phyloP scores from a whole-genome alignment of 2,113 vertebrate genomes.

The Gobiocypris rarus region DNA sequence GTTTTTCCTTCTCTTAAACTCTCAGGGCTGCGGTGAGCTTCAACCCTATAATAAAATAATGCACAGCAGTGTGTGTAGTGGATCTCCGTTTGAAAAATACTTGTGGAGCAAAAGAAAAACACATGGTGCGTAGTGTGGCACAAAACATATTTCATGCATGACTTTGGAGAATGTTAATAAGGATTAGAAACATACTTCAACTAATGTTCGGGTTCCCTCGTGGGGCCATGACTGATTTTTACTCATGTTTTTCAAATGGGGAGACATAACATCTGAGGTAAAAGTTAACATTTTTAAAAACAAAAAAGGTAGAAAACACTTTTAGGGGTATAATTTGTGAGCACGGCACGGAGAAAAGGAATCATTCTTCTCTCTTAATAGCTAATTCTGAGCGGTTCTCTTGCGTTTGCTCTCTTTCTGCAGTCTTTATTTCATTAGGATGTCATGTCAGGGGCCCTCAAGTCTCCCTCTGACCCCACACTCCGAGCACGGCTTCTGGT shows the following conservation, averaged over 20 bases:
- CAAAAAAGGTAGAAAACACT: constrained; percentile 56
- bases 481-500: constrained; percentile 72
- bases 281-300: constrained; percentile 60
- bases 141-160: constrained; percentile 89
- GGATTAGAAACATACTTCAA: constrained; percentile 88
- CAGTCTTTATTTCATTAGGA: constrained; percentile 65
- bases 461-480: constrained; percentile 61
- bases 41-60: constrained; percentile 85
- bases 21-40: constrained; percentile 71
- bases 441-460: constrained; percentile 58
- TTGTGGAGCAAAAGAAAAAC: constrained; percentile 86
- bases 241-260: constrained; percentile 64
- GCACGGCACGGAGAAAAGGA: constrained; percentile 49
- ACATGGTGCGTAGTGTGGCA: constrained; percentile 81
- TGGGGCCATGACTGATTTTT: constrained; percentile 61
- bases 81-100: constrained; percentile 84
- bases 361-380: constrained; percentile 63
- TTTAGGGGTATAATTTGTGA: constrained; percentile 58
- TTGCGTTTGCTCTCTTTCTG: constrained; percentile 46
- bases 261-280: constrained; percentile 63
- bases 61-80: constrained; percentile 81
- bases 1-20: constrained; percentile 51
- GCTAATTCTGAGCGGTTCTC: constrained; percentile 48
- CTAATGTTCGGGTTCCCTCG: constrained; percentile 66
- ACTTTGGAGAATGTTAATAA: constrained; percentile 91